Evolutionary conservation across 2,797 vertebrate species (phyloP).

Genomic region (Lepilemur septentrionalis): DNA sequence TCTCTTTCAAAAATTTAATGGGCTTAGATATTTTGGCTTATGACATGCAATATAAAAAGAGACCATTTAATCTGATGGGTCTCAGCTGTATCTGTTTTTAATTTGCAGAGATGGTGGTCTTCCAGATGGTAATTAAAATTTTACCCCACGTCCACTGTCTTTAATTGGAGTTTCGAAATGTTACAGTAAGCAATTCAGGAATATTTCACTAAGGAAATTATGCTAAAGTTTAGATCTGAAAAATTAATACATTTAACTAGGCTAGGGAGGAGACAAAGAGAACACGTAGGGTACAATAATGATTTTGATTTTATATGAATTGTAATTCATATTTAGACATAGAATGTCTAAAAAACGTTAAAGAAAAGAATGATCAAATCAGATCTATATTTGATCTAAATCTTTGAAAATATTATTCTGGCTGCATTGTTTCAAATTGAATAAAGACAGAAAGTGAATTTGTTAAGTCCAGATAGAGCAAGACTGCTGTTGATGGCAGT

Average conservation of each 20-base stretch:
- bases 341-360: neutral
- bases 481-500: neutral
- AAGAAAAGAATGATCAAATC: neutral
- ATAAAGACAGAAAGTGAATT: neutral
- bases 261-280: neutral
- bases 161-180: conserved; percentile 10
- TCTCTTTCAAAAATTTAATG: conserved; percentile 39
- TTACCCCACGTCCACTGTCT: neutral
- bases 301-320: neutral
- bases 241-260: neutral
- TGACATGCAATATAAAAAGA: neutral
- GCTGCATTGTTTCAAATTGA: neutral
- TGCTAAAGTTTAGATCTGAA: neutral
- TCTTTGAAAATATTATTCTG: neutral
- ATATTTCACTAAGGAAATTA: neutral
- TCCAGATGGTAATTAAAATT: neutral
- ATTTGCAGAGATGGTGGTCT: neutral
- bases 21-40: neutral
- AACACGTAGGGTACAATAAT: neutral
- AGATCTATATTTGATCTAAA: neutral
- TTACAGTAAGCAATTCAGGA: neutral
- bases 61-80: neutral
- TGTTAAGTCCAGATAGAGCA: neutral
- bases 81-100: neutral
- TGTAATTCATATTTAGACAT: neutral